Evolutionary conservation across 2,797 vertebrate species (phyloP), one percentile per base, ranked within the genome.

Genomic region (Gambusia yucatana): DNA sequence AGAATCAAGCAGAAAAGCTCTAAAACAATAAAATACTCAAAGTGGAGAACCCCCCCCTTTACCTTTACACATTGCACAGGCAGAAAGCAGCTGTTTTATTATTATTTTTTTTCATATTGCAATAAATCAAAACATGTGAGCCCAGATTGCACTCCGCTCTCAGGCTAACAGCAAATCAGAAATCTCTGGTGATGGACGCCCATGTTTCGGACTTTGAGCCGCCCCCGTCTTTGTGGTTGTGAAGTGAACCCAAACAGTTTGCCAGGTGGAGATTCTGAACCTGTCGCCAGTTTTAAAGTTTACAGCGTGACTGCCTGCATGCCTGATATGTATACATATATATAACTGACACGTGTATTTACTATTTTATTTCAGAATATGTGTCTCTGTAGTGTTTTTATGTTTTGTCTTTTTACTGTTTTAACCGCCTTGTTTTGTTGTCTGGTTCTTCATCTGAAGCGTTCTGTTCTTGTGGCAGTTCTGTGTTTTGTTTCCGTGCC

Each of bases 231-330:
- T 73, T 72, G 89, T 69, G 79, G 92, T 82, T 14, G 82, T 94
- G 77, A 81, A 87, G 90, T 85, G 92, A 88, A 90, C 81, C 80
- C 85, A 89, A 93, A 78, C 85, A 84, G 89, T 88, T 69, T 47
- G 82, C 90, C 86, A 90, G 90, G 80, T 90, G 82, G 89, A 89
- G 46, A 48, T 70, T 94, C 88, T 41, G 17, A 65, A 65, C 63
- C 20, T 89, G 94, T 86, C 91, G 79, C 76, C 75, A 71, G 82
- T 84, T 70, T 78, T 81, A 50, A 88, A 92, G 92, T 96, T 94
- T 95, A 95, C 95, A 94, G 86, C 94, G 94, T 82, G 83, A 85
- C 93, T 95, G 94, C 86, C 91, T 97, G 97, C 96, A 97, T 97
- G 96, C 96, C 94, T 89, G 94, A 92, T 91, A 92, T 86, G 22